Evolutionary conservation across 2,888 invertebrate species (phyloP).

Genomic region (Mechanitis messenoides): DNA sequence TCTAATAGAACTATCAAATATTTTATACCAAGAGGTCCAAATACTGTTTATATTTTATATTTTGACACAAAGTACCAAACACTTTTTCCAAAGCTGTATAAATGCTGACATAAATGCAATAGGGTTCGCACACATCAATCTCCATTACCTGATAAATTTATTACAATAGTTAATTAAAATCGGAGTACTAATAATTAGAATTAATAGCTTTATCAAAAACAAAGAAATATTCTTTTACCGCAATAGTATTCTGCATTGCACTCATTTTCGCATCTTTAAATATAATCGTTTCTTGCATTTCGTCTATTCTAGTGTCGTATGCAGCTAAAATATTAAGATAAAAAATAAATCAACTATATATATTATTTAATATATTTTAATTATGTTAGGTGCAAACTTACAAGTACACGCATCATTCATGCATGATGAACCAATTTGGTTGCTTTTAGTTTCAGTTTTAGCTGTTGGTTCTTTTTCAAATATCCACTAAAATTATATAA

Average conservation of each 20-base stretch:
- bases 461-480: constrained; percentile 32
- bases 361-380: too few relatives aligned
- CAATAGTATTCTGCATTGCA: constrained; percentile 66
- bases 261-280: constrained; percentile 64
- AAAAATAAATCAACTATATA: too few relatives aligned
- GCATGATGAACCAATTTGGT: constrained; percentile 33
- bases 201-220: neutral
- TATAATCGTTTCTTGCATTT: constrained; percentile 57
- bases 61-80: constrained; percentile 59
- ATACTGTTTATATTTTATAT: constrained; percentile 61
- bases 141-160: constrained; percentile 56
- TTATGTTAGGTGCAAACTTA: constrained; percentile 31
- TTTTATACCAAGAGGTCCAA: constrained; percentile 54
- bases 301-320: constrained; percentile 54
- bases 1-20: neutral
- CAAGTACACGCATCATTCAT: constrained; percentile 42
- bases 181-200: neutral
- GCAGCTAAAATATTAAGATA: constrained; percentile 35
- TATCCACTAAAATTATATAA: constrained; percentile 36
- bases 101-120: constrained; percentile 66
- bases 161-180: constrained; percentile 9
- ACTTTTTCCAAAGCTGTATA: constrained; percentile 69
- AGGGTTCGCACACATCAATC: constrained; percentile 67
- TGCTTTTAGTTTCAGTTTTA: constrained; percentile 40
- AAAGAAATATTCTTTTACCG: constrained; percentile 37